Evolutionary conservation across 2,888 invertebrate genomes (phyloP).

Genomic region (Micoletzkya japonica): DNA sequence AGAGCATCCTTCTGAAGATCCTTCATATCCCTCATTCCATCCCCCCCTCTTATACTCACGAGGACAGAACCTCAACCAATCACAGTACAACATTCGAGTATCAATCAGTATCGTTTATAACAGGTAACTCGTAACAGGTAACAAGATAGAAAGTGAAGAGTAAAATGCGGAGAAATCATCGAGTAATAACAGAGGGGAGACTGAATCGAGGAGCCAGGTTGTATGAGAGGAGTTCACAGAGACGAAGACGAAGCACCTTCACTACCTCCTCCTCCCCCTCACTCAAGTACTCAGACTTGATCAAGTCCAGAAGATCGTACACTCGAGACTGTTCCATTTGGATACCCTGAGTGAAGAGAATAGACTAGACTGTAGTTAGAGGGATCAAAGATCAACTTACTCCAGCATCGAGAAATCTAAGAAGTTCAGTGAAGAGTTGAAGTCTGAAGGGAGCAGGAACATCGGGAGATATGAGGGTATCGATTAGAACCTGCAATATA

Average conservation of each 20-base stretch:
- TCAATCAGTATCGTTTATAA: too few species aligned
- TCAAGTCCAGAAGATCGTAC: constrained; percentile 15
- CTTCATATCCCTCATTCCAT: neutral
- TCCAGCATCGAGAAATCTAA: constrained; percentile 3
- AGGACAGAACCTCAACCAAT: neutral
- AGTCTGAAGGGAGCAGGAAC: constrained; percentile 17
- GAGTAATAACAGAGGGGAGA: neutral
- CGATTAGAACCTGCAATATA: constrained; percentile 13
- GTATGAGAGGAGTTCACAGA: neutral
- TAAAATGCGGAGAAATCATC: too few species aligned
- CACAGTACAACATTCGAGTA: neutral
- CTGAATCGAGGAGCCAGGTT: neutral
- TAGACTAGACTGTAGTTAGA: neutral
- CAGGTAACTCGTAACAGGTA: too few species aligned
- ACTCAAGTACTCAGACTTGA: neutral
- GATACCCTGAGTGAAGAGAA: neutral
- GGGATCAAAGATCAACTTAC: constrained; percentile 9
- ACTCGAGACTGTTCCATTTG: constrained; percentile 7
- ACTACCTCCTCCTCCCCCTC: constrained; percentile 5
- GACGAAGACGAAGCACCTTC: neutral
- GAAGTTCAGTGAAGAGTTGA: constrained; percentile 12
- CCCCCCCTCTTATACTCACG: too few species aligned
- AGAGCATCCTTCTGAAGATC: constrained; percentile 17
- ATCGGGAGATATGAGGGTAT: constrained; percentile 14
- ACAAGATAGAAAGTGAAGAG: neutral